phyloP scores from a whole-genome alignment of 1,140 invertebrate species.

The Zaprionus ghesquierei region DNA sequence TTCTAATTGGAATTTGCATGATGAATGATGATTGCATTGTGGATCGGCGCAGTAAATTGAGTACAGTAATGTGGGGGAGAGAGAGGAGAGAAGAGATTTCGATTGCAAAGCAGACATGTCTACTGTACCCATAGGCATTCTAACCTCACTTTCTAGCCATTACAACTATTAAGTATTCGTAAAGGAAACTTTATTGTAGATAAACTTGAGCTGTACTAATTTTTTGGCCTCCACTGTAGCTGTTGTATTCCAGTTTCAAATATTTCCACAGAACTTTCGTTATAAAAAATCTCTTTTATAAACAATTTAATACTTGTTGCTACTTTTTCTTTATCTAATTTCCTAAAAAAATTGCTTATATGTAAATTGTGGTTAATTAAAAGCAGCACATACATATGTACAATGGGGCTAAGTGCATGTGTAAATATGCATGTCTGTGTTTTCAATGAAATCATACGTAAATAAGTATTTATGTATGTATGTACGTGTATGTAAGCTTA shows the following conservation, averaged over 20 bases:
- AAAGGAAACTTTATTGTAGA: no score
- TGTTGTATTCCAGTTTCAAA: not conserved
- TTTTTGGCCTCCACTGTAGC: not conserved
- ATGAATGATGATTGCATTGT: not conserved
- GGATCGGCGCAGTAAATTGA: not conserved
- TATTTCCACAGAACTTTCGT: not conserved
- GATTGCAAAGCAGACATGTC: no score
- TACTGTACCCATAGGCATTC: no score
- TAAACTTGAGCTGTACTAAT: not conserved
- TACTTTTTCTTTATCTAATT: not conserved
- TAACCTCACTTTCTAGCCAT: no score
- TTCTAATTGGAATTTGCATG: not conserved
- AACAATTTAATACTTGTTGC: not conserved
- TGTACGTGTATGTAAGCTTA: conserved; percentile 26
- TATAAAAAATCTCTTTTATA: not conserved
- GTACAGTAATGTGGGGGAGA: not conserved
- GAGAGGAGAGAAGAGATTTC: not conserved
- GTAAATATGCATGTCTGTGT: not conserved
- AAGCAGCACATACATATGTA: no score
- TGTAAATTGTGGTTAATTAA: not conserved
- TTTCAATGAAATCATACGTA: conserved; percentile 20
- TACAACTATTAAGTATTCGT: no score
- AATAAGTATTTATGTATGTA: no score
- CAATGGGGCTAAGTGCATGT: conserved; percentile 9
- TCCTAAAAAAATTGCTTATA: not conserved